phyloP scores from a whole-genome alignment of 1,140 invertebrate genomes.

The Bombyx mandarina region DNA sequence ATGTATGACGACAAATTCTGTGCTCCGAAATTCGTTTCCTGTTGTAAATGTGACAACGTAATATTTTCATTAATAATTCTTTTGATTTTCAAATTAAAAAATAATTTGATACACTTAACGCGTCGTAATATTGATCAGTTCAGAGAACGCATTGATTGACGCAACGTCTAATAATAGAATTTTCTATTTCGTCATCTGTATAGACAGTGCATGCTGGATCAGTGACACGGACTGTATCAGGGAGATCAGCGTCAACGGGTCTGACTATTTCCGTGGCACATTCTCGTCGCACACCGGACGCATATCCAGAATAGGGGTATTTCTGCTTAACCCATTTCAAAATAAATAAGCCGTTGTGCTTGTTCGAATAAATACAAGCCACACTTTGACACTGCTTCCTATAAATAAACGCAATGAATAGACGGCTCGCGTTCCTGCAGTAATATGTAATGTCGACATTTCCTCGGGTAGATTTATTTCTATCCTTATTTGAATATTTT shows the following conservation, averaged over 20 bases:
- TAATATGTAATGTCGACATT: constrained; percentile 58
- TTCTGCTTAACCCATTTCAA: constrained; percentile 58
- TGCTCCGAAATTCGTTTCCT: constrained; percentile 37
- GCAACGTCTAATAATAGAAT: constrained; percentile 44
- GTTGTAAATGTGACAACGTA: constrained; percentile 2
- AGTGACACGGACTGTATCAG: constrained; percentile 41
- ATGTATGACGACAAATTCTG: constrained; percentile 27
- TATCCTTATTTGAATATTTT: constrained; percentile 54
- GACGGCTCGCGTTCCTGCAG: constrained; percentile 49
- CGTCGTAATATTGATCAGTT: constrained; percentile 16
- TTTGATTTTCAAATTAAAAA: too few relatives aligned
- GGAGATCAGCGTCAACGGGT: constrained; percentile 26
- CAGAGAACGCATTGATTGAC: constrained; percentile 44
- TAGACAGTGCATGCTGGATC: constrained; percentile 29
- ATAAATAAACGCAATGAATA: constrained; percentile 68
- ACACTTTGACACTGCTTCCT: constrained; percentile 58
- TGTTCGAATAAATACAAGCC: constrained; percentile 58
- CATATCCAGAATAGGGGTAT: constrained; percentile 49
- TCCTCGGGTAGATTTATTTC: constrained; percentile 49
- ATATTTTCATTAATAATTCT: too few relatives aligned
- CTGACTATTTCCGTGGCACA: constrained; percentile 37
- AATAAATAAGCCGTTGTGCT: constrained; percentile 58
- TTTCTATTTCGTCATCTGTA: constrained; percentile 46
- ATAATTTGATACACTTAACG: not conserved
- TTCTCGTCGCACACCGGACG: constrained; percentile 28